phyloP scores from a whole-genome alignment of 92 coral and sea anemone species.

The Blastomussa wellsi region DNA sequence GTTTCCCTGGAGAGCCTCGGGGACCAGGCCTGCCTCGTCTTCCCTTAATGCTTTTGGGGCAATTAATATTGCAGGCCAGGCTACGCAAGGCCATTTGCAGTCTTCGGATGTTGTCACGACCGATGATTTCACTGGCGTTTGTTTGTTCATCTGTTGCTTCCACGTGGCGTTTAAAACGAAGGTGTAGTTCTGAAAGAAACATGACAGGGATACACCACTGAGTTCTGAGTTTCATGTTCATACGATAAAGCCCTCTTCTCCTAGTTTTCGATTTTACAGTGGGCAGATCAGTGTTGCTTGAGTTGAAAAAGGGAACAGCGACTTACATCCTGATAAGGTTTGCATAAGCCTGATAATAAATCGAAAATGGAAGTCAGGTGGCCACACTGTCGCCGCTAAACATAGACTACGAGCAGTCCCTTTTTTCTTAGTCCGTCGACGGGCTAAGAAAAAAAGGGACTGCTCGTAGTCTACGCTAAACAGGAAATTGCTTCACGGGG shows the following conservation, averaged over 20 bases:
- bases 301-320: no score
- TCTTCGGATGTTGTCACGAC: constrained; percentile 4
- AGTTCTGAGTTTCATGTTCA: background rate
- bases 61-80: constrained; percentile 9
- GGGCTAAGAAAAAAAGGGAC: no score
- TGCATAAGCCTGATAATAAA: background rate
- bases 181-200: constrained; percentile 4
- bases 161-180: constrained; percentile 9
- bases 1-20: constrained; percentile 33
- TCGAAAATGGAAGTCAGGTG: background rate
- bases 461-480: no score
- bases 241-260: background rate
- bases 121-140: background rate
- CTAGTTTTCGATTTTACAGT: background rate
- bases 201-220: background rate
- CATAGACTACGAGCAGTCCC: no score
- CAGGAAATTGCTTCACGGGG: no score
- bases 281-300: no score
- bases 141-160: background rate
- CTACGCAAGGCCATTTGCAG: background rate
- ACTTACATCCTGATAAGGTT: background rate
- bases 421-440: no score
- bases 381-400: no score
- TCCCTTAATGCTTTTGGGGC: constrained; percentile 32
- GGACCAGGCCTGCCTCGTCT: constrained; percentile 38